phyloP scores from a whole-genome alignment of 1,140 invertebrate genomes.

The Heliconius melpomene region DNA sequence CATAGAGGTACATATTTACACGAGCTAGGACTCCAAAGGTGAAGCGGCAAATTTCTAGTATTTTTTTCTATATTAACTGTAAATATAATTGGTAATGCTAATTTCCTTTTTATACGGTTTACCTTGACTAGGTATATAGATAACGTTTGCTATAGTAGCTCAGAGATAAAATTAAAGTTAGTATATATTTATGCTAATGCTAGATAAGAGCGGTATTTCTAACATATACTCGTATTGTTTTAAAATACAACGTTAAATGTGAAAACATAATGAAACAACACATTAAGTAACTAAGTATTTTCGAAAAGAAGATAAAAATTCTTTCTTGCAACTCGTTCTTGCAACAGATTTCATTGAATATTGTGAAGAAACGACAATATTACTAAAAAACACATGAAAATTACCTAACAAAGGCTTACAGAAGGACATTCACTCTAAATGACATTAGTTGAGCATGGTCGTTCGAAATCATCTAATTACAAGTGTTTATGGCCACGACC shows the following conservation, averaged over 20 bases:
- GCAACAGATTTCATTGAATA: constrained; percentile 15
- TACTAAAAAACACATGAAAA: constrained; percentile 22
- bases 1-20: background rate
- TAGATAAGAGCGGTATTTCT: background rate
- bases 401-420: constrained; percentile 28
- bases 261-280: background rate
- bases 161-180: background rate
- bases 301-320: constrained; percentile 20
- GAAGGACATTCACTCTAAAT: constrained; percentile 22
- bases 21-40: background rate
- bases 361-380: constrained; percentile 28
- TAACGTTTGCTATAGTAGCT: no score
- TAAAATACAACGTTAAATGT: background rate
- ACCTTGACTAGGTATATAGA: no score
- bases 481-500: constrained; percentile 5
- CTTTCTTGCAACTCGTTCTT: constrained; percentile 13
- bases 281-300: constrained; percentile 12
- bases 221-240: background rate
- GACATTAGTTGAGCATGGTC: constrained; percentile 8
- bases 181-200: background rate
- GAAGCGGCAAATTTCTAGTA: background rate
- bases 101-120: background rate
- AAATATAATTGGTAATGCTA: background rate
- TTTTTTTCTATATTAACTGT: background rate
- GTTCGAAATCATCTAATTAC: constrained; percentile 30